A percentile compares a stretch with the other conserved stretches of the same genome.
Conservation (phyloP, 2,113 vertebrate species). For the Circaetus cinerascens region DNA sequence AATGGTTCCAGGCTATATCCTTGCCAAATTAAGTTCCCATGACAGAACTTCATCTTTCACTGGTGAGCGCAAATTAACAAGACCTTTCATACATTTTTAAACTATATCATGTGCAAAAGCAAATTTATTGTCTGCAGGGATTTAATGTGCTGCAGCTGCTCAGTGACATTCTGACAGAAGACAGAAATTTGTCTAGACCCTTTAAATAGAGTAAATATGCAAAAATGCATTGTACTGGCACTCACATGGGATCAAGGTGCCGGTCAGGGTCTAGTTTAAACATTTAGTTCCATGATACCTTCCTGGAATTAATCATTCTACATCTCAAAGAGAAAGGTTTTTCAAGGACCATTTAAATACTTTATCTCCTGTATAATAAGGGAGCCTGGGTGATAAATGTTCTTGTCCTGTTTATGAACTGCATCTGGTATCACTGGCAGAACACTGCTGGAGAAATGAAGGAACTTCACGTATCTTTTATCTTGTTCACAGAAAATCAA, state of each 20-base stretch:
- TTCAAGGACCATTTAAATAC: neutral
- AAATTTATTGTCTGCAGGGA: neutral
- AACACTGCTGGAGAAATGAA: neutral
- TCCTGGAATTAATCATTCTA: neutral
- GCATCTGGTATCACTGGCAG: neutral
- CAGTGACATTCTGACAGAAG: neutral
- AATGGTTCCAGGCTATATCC: neutral
- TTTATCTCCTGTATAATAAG: neutral
- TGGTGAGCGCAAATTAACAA: neutral
- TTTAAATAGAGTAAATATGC: neutral
- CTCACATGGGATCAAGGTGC: neutral
- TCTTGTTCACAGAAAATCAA: neutral
- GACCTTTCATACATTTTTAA: conserved; percentile 2
- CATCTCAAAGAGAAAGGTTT: neutral
- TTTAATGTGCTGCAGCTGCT: neutral
- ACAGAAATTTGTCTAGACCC: neutral
- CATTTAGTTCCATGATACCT: neutral
- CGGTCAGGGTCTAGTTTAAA: neutral
- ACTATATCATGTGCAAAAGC: neutral
- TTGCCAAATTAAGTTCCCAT: neutral
- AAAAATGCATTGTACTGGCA: neutral
- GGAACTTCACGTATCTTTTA: neutral
- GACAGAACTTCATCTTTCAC: neutral
- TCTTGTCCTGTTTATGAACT: neutral
- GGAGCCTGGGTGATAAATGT: neutral